Base-by-base conservation (phyloP, 2,113 vertebrate genomes). In the Ophiodon elongatus region DNA sequence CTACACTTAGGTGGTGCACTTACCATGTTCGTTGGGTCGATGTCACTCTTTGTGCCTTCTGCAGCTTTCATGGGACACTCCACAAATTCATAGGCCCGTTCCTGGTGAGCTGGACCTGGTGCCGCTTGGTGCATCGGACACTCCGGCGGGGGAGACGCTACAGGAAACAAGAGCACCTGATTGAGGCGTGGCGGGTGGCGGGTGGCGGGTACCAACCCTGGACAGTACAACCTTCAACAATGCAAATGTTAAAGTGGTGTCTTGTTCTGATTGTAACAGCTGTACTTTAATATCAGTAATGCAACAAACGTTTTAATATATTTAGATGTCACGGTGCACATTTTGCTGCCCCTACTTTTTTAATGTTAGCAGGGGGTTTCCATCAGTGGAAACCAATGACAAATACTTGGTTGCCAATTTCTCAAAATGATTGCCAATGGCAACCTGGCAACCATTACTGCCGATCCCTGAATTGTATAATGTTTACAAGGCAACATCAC, bases 11-110 rank as follows among this genome's bases (percentile, higher is more conserved):
- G 5, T 14, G 17, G 6, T 39, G 11, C 4, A 50, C 1, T 0
- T 97, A 99, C 98, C 98, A 99, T 97, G 67, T 99, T 99, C 63
- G 96, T 91, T 62, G 97, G 97, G 93, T 99, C 96, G 11, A 99
- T 95, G 83, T 97, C 96, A 69, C 91, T 94, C 15, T 77, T 57
- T 11, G 2, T 2, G 56, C 60, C 75, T 23, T 89, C 81, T 35
- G 73, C 83, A n/a, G 91, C 92, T 4, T 83, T 97, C 91, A 98
- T 93, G 0, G 98, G 98, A 89, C 98, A 98, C 6, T 92, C 93
- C 57, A 99, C 97, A 39, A 96, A 99, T 60, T 96, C 96, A 43
- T 95, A 96, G 31, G 95, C 97, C 85, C 70, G 85, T 4, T 94
- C 90, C 83, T 95, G 94, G 93, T 99, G 98, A 15, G 81, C 94